phyloP scores from a whole-genome alignment of 2,113 vertebrate genomes.

The Chaenogobius annularis region DNA sequence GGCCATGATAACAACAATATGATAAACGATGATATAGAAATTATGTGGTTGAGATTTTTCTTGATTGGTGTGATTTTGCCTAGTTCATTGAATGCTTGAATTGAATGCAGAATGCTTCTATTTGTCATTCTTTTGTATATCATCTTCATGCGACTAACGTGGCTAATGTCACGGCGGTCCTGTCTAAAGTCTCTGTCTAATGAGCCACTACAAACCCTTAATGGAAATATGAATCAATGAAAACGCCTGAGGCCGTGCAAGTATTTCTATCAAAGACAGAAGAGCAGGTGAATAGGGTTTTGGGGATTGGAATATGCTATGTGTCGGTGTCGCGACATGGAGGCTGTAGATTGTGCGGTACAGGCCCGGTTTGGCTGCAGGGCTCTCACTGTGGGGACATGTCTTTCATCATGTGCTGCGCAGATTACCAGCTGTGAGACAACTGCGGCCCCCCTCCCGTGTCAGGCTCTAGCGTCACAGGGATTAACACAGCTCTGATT shows the following conservation, averaged over 20 bases:
- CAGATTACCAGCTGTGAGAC: conserved; percentile 54
- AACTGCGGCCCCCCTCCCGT: conserved; percentile 36
- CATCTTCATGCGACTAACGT: neutral
- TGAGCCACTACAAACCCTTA: neutral
- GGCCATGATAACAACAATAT: neutral
- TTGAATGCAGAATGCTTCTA: no score
- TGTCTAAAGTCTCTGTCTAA: neutral
- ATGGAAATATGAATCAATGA: neutral
- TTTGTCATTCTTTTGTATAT: neutral
- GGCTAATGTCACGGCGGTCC: neutral
- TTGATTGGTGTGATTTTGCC: neutral
- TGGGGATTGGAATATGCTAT: conserved; percentile 3
- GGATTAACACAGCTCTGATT: conserved; percentile 39
- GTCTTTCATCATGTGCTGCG: conserved; percentile 43
- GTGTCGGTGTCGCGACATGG: neutral
- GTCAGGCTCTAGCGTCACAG: conserved; percentile 20
- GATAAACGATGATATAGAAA: neutral
- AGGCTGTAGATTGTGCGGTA: conserved; percentile 12
- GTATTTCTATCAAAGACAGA: neutral
- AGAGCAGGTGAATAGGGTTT: neutral
- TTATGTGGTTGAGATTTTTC: neutral
- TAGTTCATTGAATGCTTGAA: neutral
- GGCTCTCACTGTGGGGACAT: conserved; percentile 31
- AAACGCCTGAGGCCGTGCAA: neutral
- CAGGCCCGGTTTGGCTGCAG: conserved; percentile 26